Evolutionary conservation across 2,113 vertebrate species (phyloP).

Genomic region (Saguinus imperator): DNA sequence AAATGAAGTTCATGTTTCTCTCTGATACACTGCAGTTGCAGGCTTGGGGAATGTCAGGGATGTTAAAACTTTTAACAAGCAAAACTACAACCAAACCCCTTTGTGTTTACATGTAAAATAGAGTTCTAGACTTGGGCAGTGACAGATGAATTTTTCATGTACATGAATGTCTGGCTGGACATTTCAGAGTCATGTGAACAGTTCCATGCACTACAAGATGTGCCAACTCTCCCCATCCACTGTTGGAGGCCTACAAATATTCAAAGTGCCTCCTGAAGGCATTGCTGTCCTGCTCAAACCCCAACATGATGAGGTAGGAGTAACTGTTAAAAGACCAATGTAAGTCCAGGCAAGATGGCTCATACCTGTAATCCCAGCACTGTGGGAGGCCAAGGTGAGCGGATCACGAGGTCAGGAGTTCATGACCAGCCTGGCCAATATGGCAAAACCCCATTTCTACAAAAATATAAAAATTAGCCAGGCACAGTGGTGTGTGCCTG

Average conservation of each 20-base stretch:
- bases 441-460: no score
- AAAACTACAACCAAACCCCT: neutral
- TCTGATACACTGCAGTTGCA: neutral
- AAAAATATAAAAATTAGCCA: neutral
- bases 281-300: neutral
- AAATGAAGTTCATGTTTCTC: neutral
- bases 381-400: neutral
- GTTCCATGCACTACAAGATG: neutral
- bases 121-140: neutral
- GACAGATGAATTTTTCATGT: neutral
- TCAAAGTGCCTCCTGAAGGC: neutral
- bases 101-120: neutral
- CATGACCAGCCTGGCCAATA: neutral
- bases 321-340: neutral
- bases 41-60: neutral
- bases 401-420: neutral
- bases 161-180: neutral
- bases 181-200: neutral
- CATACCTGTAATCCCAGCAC: neutral
- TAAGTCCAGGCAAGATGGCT: neutral
- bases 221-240: neutral
- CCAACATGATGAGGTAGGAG: neutral
- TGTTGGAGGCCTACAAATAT: neutral
- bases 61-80: neutral
- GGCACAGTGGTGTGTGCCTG: no score